A percentile compares a stretch with the other conserved stretches of the same genome.
phyloP scores from a whole-genome alignment of 2,888 invertebrate genomes.

The Nymphalis polychloros region DNA sequence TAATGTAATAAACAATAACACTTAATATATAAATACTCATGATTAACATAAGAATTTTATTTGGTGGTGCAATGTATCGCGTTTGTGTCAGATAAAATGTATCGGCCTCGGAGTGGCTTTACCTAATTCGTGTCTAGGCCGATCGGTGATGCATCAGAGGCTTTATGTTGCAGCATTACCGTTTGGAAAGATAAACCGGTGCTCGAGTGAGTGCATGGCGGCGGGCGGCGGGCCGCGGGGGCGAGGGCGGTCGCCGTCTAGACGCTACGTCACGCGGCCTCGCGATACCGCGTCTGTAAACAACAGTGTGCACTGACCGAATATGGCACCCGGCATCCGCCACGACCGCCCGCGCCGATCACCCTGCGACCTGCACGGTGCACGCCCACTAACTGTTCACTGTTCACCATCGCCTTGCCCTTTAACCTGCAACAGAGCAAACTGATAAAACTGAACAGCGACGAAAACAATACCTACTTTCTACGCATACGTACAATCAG shows the following conservation, averaged over 20 bases:
- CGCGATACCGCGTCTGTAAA: conserved; percentile 83
- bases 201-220: conserved; percentile 75
- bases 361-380: conserved; percentile 51
- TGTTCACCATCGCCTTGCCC: conserved; percentile 38
- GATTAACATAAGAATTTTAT: neutral
- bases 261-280: conserved; percentile 83
- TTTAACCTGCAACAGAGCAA: conserved; percentile 3
- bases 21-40: neutral
- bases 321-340: conserved; percentile 71
- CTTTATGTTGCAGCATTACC: conserved; percentile 70
- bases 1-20: too few species aligned
- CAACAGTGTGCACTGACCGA: conserved; percentile 81
- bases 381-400: conserved; percentile 36
- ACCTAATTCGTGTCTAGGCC: conserved; percentile 41
- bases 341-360: conserved; percentile 54
- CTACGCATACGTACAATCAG: too few species aligned
- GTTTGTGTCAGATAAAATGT: conserved; percentile 19
- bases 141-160: conserved; percentile 45
- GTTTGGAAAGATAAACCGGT: conserved; percentile 78
- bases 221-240: conserved; percentile 51
- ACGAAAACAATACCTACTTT: neutral
- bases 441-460: too few species aligned
- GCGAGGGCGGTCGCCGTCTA: conserved; percentile 66
- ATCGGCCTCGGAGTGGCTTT: conserved; percentile 27
- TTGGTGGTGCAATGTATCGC: neutral